Percentiles rank a stretch among this genome's conserved stretches.
phyloP scores from a whole-genome alignment of 2,113 vertebrate genomes.

The Xiphias gladius region DNA sequence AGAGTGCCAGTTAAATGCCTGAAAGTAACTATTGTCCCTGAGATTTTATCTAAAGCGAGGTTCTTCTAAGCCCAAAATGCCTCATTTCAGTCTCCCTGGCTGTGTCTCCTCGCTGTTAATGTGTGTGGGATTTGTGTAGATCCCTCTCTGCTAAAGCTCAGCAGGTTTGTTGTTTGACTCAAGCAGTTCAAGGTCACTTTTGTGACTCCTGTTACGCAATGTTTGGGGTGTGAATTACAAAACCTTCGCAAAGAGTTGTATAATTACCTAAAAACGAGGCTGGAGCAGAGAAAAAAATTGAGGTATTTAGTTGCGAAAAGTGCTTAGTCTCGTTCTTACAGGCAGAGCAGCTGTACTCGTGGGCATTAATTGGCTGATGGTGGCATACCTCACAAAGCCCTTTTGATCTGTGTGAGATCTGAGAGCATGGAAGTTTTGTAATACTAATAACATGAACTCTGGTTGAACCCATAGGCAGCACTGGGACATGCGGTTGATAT shows the following conservation, averaged over 20 bases:
- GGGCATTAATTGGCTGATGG: slow-evolving; percentile 75
- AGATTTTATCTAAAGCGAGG: slow-evolving; percentile 40
- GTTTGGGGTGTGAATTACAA: slow-evolving; percentile 57
- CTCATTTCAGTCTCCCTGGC: slow-evolving; percentile 13
- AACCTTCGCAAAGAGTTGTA: slow-evolving; percentile 42
- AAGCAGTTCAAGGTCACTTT: slow-evolving; percentile 37
- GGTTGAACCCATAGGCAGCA: slow-evolving; percentile 60
- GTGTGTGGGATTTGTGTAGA: slow-evolving; percentile 51
- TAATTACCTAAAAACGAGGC: slow-evolving; percentile 42
- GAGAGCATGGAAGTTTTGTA: slow-evolving; percentile 60
- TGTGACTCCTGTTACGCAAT: slow-evolving; percentile 45
- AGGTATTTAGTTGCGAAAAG: slow-evolving; percentile 46
- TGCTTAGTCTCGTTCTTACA: slow-evolving; percentile 36
- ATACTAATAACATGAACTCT: slow-evolving; percentile 74
- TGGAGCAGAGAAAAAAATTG: neutral
- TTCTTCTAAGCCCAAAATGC: slow-evolving; percentile 47
- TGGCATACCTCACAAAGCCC: slow-evolving; percentile 71
- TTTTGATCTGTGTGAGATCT: slow-evolving; percentile 74
- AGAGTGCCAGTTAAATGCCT: slow-evolving; percentile 33
- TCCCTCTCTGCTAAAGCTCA: slow-evolving; percentile 9
- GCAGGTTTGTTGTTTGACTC: slow-evolving; percentile 45
- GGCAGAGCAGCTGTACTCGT: slow-evolving; percentile 48
- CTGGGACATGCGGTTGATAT: slow-evolving; percentile 43
- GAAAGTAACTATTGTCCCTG: slow-evolving; percentile 32
- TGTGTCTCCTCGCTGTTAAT: slow-evolving; percentile 7